phyloP scores from a whole-genome alignment of 1,140 invertebrate genomes.

The Hypsibius dujardini region DNA sequence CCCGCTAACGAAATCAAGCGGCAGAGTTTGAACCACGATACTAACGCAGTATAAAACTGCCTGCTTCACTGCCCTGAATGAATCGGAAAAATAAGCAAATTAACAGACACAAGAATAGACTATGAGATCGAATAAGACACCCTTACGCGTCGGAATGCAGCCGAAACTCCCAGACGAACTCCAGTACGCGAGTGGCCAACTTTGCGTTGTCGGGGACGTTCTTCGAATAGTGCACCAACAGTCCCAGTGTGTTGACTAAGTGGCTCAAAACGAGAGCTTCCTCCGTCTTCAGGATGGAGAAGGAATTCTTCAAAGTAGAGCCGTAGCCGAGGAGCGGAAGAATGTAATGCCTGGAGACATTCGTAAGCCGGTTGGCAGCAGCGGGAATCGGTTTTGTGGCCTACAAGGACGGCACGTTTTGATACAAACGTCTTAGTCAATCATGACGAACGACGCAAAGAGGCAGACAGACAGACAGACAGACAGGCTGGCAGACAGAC shows the following conservation, averaged over 20 bases:
- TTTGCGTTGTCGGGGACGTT: background rate
- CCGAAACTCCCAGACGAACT: background rate
- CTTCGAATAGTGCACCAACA: background rate
- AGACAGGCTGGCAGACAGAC: too few species aligned
- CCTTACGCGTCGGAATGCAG: background rate
- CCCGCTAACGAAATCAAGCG: too few species aligned
- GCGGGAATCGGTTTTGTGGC: background rate
- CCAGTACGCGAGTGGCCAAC: background rate
- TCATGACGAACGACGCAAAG: background rate
- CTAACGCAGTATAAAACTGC: too few species aligned
- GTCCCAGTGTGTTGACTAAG: background rate
- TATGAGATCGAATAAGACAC: too few species aligned
- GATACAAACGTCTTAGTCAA: background rate
- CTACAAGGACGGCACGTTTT: background rate
- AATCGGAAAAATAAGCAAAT: too few species aligned
- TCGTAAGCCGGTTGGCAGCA: background rate
- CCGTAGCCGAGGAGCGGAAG: slow-evolving; percentile 3
- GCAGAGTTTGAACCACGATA: too few species aligned
- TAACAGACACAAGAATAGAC: too few species aligned
- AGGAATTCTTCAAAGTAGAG: background rate
- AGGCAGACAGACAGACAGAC: background rate
- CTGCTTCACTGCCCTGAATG: too few species aligned
- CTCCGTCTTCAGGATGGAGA: background rate
- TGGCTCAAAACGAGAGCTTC: background rate
- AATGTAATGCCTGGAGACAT: background rate